Evolutionary conservation across 2,113 vertebrate genomes (phyloP), one percentile per base, ranked within the genome.

Genomic region (Coptodon rendalli): DNA sequence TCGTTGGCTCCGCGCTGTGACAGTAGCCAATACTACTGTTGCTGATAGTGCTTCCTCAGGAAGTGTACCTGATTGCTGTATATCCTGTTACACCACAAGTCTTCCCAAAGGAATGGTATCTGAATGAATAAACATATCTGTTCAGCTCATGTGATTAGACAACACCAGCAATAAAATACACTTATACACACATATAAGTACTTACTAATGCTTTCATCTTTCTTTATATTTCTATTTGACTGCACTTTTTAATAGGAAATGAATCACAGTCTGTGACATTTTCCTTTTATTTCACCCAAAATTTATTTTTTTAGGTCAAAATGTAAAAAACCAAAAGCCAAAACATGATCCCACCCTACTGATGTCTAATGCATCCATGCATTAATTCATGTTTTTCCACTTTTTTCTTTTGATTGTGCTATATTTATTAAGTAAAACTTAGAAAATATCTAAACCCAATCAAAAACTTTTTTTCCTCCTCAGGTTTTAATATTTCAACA

Each of bases 401-500:
- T 48, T 76, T 29, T 19, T 19, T 19, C 24, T 31, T 31, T 76
- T 29, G 19, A 78, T 5, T 50, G 16, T 73, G 13, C 14, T 36
- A 38, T 43, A 4, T 81, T 73, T 36, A 82, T 38, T 16, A 40
- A 36, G 29, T 13, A 81, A 80, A 29, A 87, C 3, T 19, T 52
- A n/a, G 48, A 10, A 82, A 78, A 71, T 24, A 52, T 59, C n/a
- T 61, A 34, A 27, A 45, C 34, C 68, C 9, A 17, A 24, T 17
- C 2, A 34, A 84, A 24, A 80, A 38, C 71, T 52, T 80, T 34
- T 80, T 12, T 83, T 43, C 34, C 61, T 68, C 4, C 14, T 53
- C 61, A 78, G 54, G 48, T 87, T 91, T 84, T 78, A 63, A 22
- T 76, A 24, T 81, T 84, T 89, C 83, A 83, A 90, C 88, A 90